A percentile compares a stretch with the other conserved stretches of the same genome.
These are phyloP conservation scores for Centruroides vittatus DNA, from an alignment of 1,140 invertebrate genomes.

Conservation along the genomic window DNA sequence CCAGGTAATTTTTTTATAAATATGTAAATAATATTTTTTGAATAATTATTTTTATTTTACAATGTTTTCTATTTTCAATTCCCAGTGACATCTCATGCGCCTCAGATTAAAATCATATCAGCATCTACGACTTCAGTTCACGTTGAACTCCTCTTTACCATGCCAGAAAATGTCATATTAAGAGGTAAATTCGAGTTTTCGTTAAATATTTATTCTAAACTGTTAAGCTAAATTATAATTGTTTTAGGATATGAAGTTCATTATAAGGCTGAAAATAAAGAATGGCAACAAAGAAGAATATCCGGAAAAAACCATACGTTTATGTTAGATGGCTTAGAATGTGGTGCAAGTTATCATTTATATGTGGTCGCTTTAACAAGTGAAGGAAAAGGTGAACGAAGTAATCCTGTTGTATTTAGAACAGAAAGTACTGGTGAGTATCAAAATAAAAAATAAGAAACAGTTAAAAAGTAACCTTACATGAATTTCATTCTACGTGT, in stretches of 20 bases:
- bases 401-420: slow-evolving; percentile 14
- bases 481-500: no score
- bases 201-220: no score
- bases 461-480: no score
- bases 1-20: no score
- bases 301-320: slow-evolving; percentile 48
- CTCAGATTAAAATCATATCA: slow-evolving; percentile 57
- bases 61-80: slow-evolving; percentile 11
- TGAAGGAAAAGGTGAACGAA: slow-evolving; percentile 13
- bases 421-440: slow-evolving; percentile 16
- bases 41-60: background rate
- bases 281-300: slow-evolving; percentile 49
- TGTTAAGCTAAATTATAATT: no score
- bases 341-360: slow-evolving; percentile 80
- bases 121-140: slow-evolving; percentile 70
- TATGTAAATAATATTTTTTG: no score
- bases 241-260: slow-evolving; percentile 55
- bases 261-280: slow-evolving; percentile 82
- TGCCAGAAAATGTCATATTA: slow-evolving; percentile 1
- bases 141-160: slow-evolving; percentile 41
- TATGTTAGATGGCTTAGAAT: slow-evolving; percentile 69
- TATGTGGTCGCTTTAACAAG: slow-evolving; percentile 41
- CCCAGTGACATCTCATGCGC: slow-evolving; percentile 67
- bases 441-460: no score
- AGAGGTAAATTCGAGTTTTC: slow-evolving; percentile 1